Evolutionary conservation across 2,797 vertebrate species (phyloP), one percentile per base, ranked within the genome.

Genomic region (Dallia pectoralis): DNA sequence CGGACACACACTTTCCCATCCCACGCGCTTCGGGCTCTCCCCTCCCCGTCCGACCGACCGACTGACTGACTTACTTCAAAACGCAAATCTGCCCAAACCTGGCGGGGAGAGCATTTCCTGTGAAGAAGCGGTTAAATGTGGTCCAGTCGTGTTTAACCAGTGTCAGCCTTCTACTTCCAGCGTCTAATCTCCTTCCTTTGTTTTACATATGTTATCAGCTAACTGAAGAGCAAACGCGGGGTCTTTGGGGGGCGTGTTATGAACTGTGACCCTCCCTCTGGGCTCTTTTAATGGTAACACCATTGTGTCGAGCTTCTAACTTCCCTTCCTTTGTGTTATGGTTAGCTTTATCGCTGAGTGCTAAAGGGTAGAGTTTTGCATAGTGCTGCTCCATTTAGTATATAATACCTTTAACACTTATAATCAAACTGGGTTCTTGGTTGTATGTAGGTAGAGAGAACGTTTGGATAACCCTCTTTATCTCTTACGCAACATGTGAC

Each of bases 1-100:
- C 78, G 69, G 73, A 47, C 59, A n/a, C 56, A 61, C 49, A 56
- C 51, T 29, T 4, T 40, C 44, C 22, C 67, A 32, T 22, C 4
- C 59, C 12, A 2, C 25, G 36, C 40, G 19, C 15, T 19, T 40
- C 29, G 11, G 71, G 18, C 53, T 22, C 49, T 51, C 63, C 29
- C 48, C 15, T 1, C 36, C 29, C 30, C 33, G 25, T 27, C 6
- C 59, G 32, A 12, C 68, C 11, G 27, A 67, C 4, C 59, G 22
- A 29, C 29, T 51, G 30, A 30, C 61, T 36, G 62, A 61, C 59
- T 70, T 70, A 53, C 51, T 19, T 3, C 61, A 47, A 44, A 9
- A 40, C 18, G 56, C 70, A 70, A 59, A 33, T 29, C 6, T 67
- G 65, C 36, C 40, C 15, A 36, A 25, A 67, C 40, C 65, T 16